A percentile compares a stretch with the other conserved stretches of the same genome.
Evolutionary conservation across 2,113 vertebrate genomes (phyloP).

Genomic region (Phyllostomus hastatus): DNA sequence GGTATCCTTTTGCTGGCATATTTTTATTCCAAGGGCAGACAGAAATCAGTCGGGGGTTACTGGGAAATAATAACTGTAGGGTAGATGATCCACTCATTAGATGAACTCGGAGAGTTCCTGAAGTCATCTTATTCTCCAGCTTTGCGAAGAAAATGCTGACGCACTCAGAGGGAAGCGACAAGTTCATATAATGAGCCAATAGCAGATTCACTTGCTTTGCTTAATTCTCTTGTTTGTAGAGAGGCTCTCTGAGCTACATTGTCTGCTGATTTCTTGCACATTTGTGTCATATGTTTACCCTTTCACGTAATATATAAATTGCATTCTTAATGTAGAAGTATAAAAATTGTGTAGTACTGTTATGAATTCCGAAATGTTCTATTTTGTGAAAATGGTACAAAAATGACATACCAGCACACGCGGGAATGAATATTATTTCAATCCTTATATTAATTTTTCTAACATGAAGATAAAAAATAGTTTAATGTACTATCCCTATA

Average conservation of each 20-base stretch:
- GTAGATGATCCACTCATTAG: background rate
- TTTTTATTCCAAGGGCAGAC: background rate
- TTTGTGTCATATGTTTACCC: background rate
- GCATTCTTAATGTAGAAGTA: background rate
- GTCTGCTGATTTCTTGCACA: background rate
- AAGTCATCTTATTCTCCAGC: background rate
- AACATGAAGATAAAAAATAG: background rate
- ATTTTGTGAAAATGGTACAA: background rate
- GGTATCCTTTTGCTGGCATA: background rate
- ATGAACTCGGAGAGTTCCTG: background rate
- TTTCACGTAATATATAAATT: background rate
- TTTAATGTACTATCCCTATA: background rate
- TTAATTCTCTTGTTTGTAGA: background rate
- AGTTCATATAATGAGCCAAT: background rate
- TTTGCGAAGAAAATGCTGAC: background rate
- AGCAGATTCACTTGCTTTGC: background rate
- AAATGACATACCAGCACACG: background rate
- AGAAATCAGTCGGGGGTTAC: background rate
- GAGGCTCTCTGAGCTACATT: background rate
- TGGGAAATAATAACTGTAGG: background rate
- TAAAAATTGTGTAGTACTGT: background rate
- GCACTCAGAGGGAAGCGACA: background rate
- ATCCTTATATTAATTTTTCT: background rate
- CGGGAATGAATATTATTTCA: background rate
- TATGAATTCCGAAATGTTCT: background rate